These are phyloP conservation scores for Tupiocoris notatus DNA, from an alignment of 2,888 invertebrate species.

Conservation along the genomic window DNA sequence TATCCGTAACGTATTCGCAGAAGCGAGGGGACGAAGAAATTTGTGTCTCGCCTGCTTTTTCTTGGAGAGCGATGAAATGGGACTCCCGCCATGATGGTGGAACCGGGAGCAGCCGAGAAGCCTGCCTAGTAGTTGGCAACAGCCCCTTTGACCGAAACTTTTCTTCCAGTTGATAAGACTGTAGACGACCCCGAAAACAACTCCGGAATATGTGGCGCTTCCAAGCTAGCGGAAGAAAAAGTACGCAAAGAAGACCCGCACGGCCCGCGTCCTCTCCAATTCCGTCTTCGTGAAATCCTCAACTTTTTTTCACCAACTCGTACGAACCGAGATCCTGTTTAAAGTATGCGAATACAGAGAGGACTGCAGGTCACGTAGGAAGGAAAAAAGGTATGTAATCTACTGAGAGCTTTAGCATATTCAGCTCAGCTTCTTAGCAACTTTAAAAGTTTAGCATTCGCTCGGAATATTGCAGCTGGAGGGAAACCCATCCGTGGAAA, in stretches of 20 bases:
- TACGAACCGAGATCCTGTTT: background rate
- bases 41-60: background rate
- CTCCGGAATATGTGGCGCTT: conserved; percentile 13
- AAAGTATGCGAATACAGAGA: background rate
- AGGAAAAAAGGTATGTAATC: conserved; percentile 9
- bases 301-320: background rate
- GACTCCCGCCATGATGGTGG: background rate
- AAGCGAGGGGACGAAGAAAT: background rate
- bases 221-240: background rate
- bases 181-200: conserved; percentile 27
- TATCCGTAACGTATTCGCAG: background rate
- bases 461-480: too few relatives aligned
- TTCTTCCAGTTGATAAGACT: conserved; percentile 31
- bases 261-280: background rate
- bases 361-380: background rate
- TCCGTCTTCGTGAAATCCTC: background rate
- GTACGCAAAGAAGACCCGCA: background rate
- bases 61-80: background rate
- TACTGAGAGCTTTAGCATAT: conserved; percentile 7
- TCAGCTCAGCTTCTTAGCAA: conserved; percentile 5
- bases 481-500: background rate
- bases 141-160: conserved; percentile 25
- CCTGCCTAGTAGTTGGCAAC: background rate
- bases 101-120: background rate
- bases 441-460: background rate